phyloP scores from a whole-genome alignment of 2,797 vertebrate species.

The Lithobates pipiens region DNA sequence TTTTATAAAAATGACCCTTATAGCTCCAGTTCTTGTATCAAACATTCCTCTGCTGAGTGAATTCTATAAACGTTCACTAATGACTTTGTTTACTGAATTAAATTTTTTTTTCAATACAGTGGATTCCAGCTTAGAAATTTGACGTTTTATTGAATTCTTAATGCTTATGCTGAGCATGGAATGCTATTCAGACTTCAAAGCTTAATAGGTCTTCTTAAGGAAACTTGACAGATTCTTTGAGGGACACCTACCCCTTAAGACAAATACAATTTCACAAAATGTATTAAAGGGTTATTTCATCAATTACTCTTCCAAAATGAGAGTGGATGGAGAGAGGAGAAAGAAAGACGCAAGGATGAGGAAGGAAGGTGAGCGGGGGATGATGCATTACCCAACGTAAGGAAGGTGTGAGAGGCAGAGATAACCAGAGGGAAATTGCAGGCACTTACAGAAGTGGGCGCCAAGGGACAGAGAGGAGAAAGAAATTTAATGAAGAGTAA shows the following conservation, averaged over 20 bases:
- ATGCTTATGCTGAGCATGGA: too few relatives aligned
- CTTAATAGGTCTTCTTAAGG: background rate
- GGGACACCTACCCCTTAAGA: conserved; percentile 1
- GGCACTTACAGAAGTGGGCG: conserved; percentile 12
- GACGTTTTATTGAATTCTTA: too few relatives aligned
- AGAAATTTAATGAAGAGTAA: conserved; percentile 31
- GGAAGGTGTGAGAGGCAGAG: conserved; percentile 22
- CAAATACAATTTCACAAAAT: conserved; percentile 19
- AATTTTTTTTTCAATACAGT: background rate
- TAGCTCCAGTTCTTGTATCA: too few relatives aligned
- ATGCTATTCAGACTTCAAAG: too few relatives aligned
- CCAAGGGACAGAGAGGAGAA: background rate
- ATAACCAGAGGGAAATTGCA: conserved; percentile 40
- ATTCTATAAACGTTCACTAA: too few relatives aligned
- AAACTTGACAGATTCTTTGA: conserved; percentile 10
- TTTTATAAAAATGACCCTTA: too few relatives aligned
- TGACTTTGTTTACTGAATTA: background rate
- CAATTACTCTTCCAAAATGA: conserved; percentile 30
- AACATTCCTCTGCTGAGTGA: too few relatives aligned
- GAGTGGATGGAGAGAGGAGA: background rate
- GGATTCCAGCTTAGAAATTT: background rate
- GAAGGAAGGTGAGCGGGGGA: conserved; percentile 8
- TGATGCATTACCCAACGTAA: conserved; percentile 28
- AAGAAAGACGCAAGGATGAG: background rate
- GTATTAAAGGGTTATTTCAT: conserved; percentile 35